A percentile compares a stretch with the other conserved stretches of the same genome.
Evolutionary conservation across 2,113 vertebrate genomes (phyloP).

Genomic region (Danionella cerebrum): DNA sequence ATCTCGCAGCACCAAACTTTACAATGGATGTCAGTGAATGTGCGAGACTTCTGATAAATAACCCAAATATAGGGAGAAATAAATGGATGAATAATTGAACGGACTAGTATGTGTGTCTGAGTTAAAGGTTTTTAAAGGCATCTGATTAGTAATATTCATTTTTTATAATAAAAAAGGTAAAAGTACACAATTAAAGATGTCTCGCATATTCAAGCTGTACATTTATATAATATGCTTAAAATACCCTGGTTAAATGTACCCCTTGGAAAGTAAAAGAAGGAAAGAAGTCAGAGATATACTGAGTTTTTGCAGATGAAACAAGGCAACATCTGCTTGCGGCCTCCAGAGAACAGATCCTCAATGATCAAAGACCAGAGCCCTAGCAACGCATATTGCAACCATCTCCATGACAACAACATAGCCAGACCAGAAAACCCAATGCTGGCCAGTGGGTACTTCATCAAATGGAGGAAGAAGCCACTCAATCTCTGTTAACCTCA

Average conservation of each 20-base stretch:
- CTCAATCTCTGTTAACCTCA: not conserved
- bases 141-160: no score
- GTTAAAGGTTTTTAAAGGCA: no score
- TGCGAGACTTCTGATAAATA: not conserved
- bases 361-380: not conserved
- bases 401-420: conserved; percentile 38
- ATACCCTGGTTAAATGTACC: not conserved
- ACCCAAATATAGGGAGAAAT: no score
- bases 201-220: no score
- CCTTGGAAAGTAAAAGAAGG: not conserved
- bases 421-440: not conserved
- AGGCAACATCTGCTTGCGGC: not conserved
- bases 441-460: not conserved
- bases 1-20: not conserved
- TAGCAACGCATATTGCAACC: conserved; percentile 10
- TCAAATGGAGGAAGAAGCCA: not conserved
- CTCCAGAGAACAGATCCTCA: conserved; percentile 11
- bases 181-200: no score
- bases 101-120: no score
- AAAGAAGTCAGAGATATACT: not conserved
- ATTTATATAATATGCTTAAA: not conserved
- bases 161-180: no score
- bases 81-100: no score
- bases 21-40: not conserved
- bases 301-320: not conserved